Conservation (phyloP, 2,888 invertebrate genomes). For the Selenia dentaria region DNA sequence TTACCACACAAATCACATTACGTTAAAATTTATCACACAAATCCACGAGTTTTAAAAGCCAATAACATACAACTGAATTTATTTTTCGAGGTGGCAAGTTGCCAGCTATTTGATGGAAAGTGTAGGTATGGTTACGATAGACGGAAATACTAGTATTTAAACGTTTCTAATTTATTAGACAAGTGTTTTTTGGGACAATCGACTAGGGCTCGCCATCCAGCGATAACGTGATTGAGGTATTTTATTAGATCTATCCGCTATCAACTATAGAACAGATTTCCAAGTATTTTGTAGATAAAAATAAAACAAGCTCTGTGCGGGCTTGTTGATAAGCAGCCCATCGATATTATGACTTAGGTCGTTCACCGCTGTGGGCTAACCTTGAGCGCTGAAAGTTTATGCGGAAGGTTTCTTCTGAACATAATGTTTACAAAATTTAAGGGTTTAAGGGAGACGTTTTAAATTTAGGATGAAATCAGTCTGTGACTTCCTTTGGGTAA, state of each 20-base stretch:
- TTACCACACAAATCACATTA: no score
- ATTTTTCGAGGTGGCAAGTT: slow-evolving; percentile 8
- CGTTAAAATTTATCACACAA: no score
- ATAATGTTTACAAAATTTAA: no score
- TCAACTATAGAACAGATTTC: slow-evolving; percentile 4
- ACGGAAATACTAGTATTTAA: slow-evolving; percentile 14
- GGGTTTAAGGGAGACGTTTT: no score
- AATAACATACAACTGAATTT: no score
- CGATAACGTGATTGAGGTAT: slow-evolving; percentile 2
- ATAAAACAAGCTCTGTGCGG: slow-evolving; percentile 6
- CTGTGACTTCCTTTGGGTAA: no score
- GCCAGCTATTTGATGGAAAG: slow-evolving; percentile 16
- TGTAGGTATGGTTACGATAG: slow-evolving; percentile 18
- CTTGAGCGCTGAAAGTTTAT: neutral
- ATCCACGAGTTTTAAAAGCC: no score
- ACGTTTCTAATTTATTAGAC: slow-evolving; percentile 18
- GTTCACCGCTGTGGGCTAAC: neutral
- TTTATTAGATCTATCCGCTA: slow-evolving; percentile 1
- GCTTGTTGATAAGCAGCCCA: slow-evolving; percentile 3
- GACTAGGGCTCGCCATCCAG: slow-evolving; percentile 7
- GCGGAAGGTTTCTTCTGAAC: no score
- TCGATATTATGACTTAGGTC: slow-evolving; percentile 3
- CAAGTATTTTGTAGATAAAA: slow-evolving; percentile 1
- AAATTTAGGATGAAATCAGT: no score
- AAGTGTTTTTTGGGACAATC: slow-evolving; percentile 14